Evolutionary conservation across 2,888 invertebrate genomes (phyloP), one percentile per base, ranked within the genome.

Genomic region (Camponotus fellah): DNA sequence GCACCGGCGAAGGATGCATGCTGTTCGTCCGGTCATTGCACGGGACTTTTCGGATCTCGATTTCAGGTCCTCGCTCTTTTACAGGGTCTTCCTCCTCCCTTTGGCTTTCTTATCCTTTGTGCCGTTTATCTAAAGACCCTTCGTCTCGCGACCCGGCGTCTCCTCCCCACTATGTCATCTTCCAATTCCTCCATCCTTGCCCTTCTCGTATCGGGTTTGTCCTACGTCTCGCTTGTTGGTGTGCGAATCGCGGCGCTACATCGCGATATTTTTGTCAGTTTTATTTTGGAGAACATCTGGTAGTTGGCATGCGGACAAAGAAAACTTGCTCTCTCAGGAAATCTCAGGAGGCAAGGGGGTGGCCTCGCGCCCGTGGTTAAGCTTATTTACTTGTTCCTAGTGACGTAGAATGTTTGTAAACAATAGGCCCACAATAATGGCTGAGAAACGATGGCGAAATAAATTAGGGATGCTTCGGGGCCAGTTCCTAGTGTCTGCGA

Each of bases 241-340:
- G 34, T 64, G 64, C 81, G 21, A 60, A 65, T 77, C 62, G 56
- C 69, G 84, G 85, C 84, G 85, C 84, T 80, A 86, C 87, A 86
- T 87, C 87, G 87, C 86, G 87, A 88, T 90, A 86, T 93, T 88
- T 58, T 90, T 88, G 89, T 85, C 79, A 83, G 86, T 92, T 87
- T 93, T 92, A 92, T 93, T 93, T 90, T 87, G 82, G 75, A 65
- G 92, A 93, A 92, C 92, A 93, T 93, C 92, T 92, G 93, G 92
- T 91, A 91, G 88, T 88, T 90, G 90, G 86, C 89, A 88, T 76
- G 84, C 91, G 89, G 86, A 93, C 92, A 93, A 92, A 93, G 92
- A 87, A 85, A 90, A 88, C 88, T 87, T 86, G 90, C 89, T 85
- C 87, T 71, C 79, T 85, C 89, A 87, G 88, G 86, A 90, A 88